Base-by-base conservation (phyloP, 2,888 invertebrate species). In the Bibio marci region DNA sequence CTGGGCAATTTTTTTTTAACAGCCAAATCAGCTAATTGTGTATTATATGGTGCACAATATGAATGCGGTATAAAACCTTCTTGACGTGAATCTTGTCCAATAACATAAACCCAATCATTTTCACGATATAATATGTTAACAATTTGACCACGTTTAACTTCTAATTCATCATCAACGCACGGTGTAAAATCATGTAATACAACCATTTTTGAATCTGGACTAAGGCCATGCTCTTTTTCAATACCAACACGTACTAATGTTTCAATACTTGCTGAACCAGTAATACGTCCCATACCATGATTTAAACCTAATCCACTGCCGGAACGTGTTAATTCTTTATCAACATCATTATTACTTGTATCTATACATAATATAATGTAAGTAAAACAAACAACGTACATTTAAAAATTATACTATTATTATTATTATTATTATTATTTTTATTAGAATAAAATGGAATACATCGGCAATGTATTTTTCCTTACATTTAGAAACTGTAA, bases 41-140 rank as follows among this genome's bases (percentile, higher is more conserved):
- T 80, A 43, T 66, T 67, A 51, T 73, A 87, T 0, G 88, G 87
- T 0, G 88, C 85, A 56, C 90, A 90, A 58, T 91, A 92, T 0
- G 88, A 87, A 56, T 87, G 85, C 2, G 94, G 94, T 50, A 94
- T 90, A 54, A 92, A 94, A 1, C 94, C 94, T 59, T 94, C 91
- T 54, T 83, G 76, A 38, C 87, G 69, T 14, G 86, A 82, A 50
- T 87, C 87, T 35, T 86, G 80, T 3, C 86, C 80, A 54, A 92
- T 87, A 2, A 94, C 91, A 63, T 94, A 94, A 8, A 91, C 90
- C 94, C 94, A 94, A 62, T 94, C 92, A 56, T 92, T 91, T 60
- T 94, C 94, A 48, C 90, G 71, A 60, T 94, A 94, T 44, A 94
- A 64, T 44, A 92, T 80, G 63, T 90, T 88, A n/a, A 92, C 91